These are phyloP conservation scores for Apogon hyalosoma DNA, from an alignment of 2,797 vertebrate species.

Conservation along the genomic window DNA sequence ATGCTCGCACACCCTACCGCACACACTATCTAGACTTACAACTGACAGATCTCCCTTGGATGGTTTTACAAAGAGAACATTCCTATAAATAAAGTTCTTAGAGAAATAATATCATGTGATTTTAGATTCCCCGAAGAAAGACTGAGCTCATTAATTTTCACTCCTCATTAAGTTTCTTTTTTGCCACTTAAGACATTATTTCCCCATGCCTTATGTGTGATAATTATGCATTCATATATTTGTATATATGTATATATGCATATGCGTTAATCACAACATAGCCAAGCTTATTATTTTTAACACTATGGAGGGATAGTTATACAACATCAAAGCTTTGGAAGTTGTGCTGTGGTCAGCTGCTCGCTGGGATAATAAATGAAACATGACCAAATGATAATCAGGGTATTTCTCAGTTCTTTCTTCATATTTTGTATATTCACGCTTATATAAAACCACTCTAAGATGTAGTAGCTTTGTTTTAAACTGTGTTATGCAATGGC, in stretches of 20 bases:
- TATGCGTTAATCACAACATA: not conserved
- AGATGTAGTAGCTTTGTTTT: too few species aligned
- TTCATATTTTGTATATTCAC: not conserved
- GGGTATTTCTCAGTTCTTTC: not conserved
- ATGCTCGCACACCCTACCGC: too few species aligned
- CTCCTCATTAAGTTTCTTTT: not conserved
- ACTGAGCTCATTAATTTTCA: slow-evolving; percentile 8
- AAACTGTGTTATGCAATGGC: too few species aligned
- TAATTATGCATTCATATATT: slow-evolving; percentile 19
- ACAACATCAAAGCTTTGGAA: slow-evolving; percentile 39
- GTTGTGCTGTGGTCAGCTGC: not conserved
- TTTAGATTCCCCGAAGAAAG: not conserved
- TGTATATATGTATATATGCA: not conserved
- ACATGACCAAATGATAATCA: slow-evolving; percentile 1
- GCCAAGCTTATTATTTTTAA: slow-evolving; percentile 4
- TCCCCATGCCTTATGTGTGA: not conserved
- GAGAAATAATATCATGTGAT: slow-evolving; percentile 14
- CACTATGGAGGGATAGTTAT: slow-evolving; percentile 16
- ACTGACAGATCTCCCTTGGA: not conserved
- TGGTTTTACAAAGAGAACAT: not conserved
- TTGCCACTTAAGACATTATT: not conserved
- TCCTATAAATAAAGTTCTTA: slow-evolving; percentile 13
- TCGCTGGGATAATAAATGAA: slow-evolving; percentile 10
- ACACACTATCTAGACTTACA: not conserved
- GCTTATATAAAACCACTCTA: too few species aligned